These are phyloP conservation scores for Dreissena rostriformis DNA, from an alignment of 1,140 invertebrate genomes.

Conservation along the genomic window DNA sequence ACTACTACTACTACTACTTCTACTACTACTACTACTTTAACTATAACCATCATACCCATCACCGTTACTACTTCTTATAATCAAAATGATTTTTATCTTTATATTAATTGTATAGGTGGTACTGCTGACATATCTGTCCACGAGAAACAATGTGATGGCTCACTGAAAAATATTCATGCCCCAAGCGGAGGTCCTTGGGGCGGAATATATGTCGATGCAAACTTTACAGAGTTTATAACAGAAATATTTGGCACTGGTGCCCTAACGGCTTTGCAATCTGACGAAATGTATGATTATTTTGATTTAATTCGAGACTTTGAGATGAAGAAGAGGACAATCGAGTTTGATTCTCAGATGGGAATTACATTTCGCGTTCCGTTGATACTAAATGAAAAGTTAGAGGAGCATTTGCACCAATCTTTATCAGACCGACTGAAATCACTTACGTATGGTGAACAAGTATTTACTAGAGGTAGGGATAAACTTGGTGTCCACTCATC, in stretches of 20 bases:
- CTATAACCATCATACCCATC: background rate
- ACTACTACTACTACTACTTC: too few relatives aligned
- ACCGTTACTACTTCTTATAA: background rate
- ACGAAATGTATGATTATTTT: constrained; percentile 27
- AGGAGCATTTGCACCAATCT: background rate
- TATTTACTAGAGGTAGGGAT: background rate
- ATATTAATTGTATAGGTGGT: too few relatives aligned
- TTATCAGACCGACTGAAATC: background rate
- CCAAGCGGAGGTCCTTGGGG: constrained; percentile 54
- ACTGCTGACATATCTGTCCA: constrained; percentile 58
- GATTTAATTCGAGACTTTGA: constrained; percentile 54
- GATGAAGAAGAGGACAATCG: constrained; percentile 44
- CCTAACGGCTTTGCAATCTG: constrained; percentile 23
- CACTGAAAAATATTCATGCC: constrained; percentile 44
- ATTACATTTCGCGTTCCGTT: constrained; percentile 21
- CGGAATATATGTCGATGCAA: constrained; percentile 51
- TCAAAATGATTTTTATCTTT: background rate
- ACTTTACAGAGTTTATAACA: constrained; percentile 26
- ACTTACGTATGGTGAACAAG: background rate
- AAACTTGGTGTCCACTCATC: background rate
- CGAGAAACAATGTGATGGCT: constrained; percentile 5
- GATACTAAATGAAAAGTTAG: background rate
- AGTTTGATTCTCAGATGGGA: background rate
- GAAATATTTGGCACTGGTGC: constrained; percentile 35
- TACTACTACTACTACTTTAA: constrained; percentile 2